These are phyloP conservation scores for Cataglyphis hispanica DNA, from an alignment of 1,140 invertebrate species.

Conservation along the genomic window DNA sequence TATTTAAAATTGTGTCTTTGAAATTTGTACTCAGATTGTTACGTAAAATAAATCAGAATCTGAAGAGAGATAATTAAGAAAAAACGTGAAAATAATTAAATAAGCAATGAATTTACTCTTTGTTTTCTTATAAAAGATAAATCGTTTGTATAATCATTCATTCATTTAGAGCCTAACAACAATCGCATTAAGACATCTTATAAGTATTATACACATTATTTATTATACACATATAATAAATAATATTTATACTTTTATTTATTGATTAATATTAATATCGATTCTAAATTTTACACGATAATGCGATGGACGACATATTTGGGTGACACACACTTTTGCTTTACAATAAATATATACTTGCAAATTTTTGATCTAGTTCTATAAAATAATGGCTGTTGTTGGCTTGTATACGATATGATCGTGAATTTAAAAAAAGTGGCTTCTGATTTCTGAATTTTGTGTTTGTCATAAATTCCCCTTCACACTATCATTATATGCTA, in stretches of 20 bases:
- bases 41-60: background rate
- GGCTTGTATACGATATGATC: background rate
- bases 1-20: too few species aligned
- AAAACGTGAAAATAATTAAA: slow-evolving; percentile 19
- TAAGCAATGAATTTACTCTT: slow-evolving; percentile 7
- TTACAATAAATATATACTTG: slow-evolving; percentile 19
- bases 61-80: background rate
- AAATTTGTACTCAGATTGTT: background rate
- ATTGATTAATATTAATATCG: background rate
- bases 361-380: background rate
- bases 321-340: background rate
- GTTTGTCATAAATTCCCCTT: background rate
- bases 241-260: background rate
- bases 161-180: slow-evolving; percentile 19
- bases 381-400: background rate
- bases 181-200: slow-evolving; percentile 14
- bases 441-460: background rate
- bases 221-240: background rate
- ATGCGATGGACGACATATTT: background rate
- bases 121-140: slow-evolving; percentile 65
- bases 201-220: too few species aligned
- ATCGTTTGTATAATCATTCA: slow-evolving; percentile 40
- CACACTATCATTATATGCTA: background rate
- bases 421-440: slow-evolving; percentile 21
- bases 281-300: background rate